Base-by-base conservation (phyloP, 1,140 invertebrate genomes). In the Scaptomyza montana region DNA sequence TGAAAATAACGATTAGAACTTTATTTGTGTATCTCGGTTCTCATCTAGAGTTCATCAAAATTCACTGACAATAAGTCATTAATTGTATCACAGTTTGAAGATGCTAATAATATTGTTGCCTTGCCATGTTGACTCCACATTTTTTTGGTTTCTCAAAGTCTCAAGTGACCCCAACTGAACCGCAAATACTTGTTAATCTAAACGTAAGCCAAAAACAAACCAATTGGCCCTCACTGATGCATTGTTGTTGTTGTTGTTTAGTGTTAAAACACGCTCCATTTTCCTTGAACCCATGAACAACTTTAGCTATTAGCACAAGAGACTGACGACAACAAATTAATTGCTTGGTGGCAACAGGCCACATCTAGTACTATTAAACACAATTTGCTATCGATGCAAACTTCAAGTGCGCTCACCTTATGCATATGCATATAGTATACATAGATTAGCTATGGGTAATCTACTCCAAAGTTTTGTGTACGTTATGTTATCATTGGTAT, bases 241-340 rank as follows among this genome's bases (percentile, higher is more conserved):
- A n/a, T 49, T 57, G 6, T 45, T n/a, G 49, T 28, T 59, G 36
- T 53, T 60, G 30, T 30, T 30, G 30, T 30, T 30, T 2, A 7
- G 1, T 30, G 30, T 36, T 36, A 75, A 82, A 85, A 67, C 80
- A 66, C 71, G 74, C 74, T 86, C 69, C 76, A 81, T 87, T 87
- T 84, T 89, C 82, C 82, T 89, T 87, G 82, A 87, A 87, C 82
- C 66, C 59, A 57, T 16, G 41, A 39, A 46, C 51, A 10, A 41
- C 13, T 39, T 45, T 33, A 25, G 53, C 55, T 65, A 50, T 39
- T 45, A 64, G 47, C 56, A 47, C 60, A 55, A 72, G 43, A 25
- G 43, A 25, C 55, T 47, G 25, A 65, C 54, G 75, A 47, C 43
- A 33, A 19, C 62, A 67, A 75, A n/a, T 71, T 74, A 75, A 77